Conservation (phyloP, 2,797 vertebrate species). For the Loriculus beryllinus region DNA sequence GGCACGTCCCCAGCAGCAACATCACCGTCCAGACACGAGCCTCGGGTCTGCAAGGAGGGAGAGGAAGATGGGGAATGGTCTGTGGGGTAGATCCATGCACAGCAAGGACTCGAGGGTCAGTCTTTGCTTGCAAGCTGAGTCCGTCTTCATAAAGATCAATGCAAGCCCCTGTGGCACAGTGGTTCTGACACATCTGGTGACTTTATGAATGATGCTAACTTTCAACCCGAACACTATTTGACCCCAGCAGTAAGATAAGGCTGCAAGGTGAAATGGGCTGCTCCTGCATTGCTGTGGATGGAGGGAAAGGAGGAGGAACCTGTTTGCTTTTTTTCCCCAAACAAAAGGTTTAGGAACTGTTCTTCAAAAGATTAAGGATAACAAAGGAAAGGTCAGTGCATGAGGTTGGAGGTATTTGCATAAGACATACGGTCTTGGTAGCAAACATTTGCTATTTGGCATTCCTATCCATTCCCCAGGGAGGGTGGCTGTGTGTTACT, state of each 20-base stretch:
- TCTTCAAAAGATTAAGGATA: background rate
- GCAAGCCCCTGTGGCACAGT: accelerated
- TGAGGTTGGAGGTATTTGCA: background rate
- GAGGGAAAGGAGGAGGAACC: background rate
- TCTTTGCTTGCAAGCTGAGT: background rate
- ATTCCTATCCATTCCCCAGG: background rate
- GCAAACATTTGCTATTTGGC: background rate
- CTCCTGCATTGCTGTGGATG: accelerated
- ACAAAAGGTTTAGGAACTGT: background rate
- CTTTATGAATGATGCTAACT: background rate
- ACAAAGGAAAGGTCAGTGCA: background rate
- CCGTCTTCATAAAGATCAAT: background rate
- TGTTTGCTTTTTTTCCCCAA: background rate
- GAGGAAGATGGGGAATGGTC: background rate
- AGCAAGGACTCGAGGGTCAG: accelerated
- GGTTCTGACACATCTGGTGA: background rate
- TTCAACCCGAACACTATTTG: background rate
- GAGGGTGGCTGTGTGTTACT: too few species aligned
- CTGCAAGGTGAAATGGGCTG: background rate
- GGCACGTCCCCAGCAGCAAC: slow-evolving; percentile 90
- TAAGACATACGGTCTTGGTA: background rate
- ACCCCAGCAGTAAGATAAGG: background rate
- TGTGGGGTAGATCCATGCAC: accelerated
- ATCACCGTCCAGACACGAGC: slow-evolving; percentile 85
- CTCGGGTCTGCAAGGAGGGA: slow-evolving; percentile 74